Evolutionary conservation across 2,113 vertebrate species (phyloP).

Genomic region (Struthio camelus): DNA sequence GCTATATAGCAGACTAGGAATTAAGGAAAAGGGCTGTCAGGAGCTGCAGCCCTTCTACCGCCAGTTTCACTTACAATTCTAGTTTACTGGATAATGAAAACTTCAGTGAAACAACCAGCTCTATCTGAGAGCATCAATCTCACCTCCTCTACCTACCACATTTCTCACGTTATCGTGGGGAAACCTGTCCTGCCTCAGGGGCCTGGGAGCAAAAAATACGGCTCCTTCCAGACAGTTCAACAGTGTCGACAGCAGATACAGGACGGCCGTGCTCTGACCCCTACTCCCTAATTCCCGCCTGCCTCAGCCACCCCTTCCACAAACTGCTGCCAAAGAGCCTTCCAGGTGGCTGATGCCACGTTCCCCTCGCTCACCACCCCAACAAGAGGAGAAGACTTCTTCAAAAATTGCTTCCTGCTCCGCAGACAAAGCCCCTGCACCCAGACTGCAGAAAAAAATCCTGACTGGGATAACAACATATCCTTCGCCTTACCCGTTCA

Average conservation of each 20-base stretch:
- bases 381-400: neutral
- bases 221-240: neutral
- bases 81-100: neutral
- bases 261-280: neutral
- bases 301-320: neutral
- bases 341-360: neutral
- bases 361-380: neutral
- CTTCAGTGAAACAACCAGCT: neutral
- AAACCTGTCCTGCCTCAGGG: neutral
- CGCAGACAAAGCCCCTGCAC: neutral
- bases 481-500: neutral
- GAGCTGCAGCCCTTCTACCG: neutral
- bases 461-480: accelerated
- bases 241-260: neutral
- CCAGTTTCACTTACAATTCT: neutral
- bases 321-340: neutral
- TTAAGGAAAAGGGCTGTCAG: neutral
- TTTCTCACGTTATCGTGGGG: neutral
- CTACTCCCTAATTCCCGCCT: neutral
- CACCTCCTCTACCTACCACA: accelerated
- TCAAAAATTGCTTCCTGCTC: neutral
- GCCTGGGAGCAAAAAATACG: accelerated
- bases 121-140: neutral
- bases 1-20: neutral
- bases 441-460: accelerated